phyloP scores from a whole-genome alignment of 1,140 invertebrate genomes.

The Pseudoatta argentina region DNA sequence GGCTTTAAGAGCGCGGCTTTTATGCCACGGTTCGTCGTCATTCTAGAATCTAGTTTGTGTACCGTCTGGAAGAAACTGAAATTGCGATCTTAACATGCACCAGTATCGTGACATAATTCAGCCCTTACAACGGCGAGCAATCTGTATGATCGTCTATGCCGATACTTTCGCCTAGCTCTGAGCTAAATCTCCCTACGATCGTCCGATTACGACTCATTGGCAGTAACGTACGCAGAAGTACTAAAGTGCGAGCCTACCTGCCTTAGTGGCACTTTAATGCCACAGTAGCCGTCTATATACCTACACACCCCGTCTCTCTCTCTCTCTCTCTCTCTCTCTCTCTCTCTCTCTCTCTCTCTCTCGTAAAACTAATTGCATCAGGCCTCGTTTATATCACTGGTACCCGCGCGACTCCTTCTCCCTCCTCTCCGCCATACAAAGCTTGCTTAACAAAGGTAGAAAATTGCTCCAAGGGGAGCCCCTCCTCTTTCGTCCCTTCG shows the following conservation, averaged over 20 bases:
- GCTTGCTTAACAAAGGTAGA: slow-evolving; percentile 80
- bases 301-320: slow-evolving; percentile 75
- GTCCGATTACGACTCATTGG: slow-evolving; percentile 69
- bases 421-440: slow-evolving; percentile 37
- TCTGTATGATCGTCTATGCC: slow-evolving; percentile 81
- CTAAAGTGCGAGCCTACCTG: slow-evolving; percentile 77
- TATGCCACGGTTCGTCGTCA: not conserved
- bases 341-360: slow-evolving; percentile 72
- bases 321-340: slow-evolving; percentile 75
- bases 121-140: slow-evolving; percentile 66
- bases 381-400: slow-evolving; percentile 80
- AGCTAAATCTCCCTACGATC: slow-evolving; percentile 74
- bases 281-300: slow-evolving; percentile 74
- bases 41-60: not conserved
- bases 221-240: slow-evolving; percentile 66
- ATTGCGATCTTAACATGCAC: slow-evolving; percentile 49
- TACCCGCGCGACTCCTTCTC: slow-evolving; percentile 69
- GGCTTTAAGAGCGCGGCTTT: slow-evolving; percentile 4
- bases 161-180: slow-evolving; percentile 82
- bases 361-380: slow-evolving; percentile 85
- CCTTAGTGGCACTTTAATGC: slow-evolving; percentile 81
- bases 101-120: slow-evolving; percentile 66
- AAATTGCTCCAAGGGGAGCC: slow-evolving; percentile 73
- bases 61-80: slow-evolving; percentile 27
- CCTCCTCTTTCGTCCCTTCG: slow-evolving; percentile 17